Evolutionary conservation across 2,797 vertebrate species (phyloP).

Genomic region (Darevskia mixta): DNA sequence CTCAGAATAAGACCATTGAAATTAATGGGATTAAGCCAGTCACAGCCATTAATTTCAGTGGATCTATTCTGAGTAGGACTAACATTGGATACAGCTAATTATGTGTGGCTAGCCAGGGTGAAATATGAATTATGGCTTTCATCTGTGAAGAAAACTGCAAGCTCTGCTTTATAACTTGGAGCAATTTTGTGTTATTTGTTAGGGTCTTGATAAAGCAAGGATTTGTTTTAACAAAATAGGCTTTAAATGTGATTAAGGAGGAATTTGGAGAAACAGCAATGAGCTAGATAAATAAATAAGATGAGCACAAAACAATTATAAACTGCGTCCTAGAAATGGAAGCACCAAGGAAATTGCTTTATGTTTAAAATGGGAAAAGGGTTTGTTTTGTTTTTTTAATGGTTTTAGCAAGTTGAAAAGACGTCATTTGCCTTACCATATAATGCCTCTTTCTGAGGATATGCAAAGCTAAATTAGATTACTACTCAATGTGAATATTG

Average conservation of each 20-base stretch:
- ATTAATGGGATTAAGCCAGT: too few species aligned
- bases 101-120: not conserved
- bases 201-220: not conserved
- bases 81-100: not conserved
- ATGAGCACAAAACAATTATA: not conserved
- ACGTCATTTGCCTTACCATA: not conserved
- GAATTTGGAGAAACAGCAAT: not conserved
- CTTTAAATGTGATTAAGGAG: not conserved
- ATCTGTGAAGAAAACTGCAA: not conserved
- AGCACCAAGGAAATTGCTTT: not conserved
- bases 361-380: not conserved
- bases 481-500: conserved; percentile 49
- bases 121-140: not conserved
- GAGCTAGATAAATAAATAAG: not conserved
- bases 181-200: not conserved
- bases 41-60: too few species aligned
- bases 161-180: not conserved
- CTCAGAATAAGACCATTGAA: too few species aligned
- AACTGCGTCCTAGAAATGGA: not conserved
- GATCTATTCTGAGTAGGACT: not conserved
- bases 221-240: not conserved
- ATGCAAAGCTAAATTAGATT: conserved; percentile 54
- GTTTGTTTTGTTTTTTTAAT: not conserved
- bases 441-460: conserved; percentile 34
- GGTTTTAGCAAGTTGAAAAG: not conserved